Evolutionary conservation across 2,797 vertebrate species (phyloP).

Genomic region (Echiichthys vipera): DNA sequence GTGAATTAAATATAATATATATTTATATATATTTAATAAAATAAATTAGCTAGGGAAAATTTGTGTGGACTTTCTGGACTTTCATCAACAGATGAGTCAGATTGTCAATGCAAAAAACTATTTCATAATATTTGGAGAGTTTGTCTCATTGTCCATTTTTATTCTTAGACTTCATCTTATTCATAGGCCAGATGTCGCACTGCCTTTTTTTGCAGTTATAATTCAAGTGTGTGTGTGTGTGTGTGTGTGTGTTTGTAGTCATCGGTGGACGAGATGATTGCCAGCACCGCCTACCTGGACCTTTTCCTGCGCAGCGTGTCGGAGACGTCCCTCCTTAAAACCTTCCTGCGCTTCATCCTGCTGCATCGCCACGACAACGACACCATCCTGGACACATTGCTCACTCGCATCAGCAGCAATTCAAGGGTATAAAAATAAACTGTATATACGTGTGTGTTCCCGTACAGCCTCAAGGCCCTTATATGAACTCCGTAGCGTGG

Average conservation of each 20-base stretch:
- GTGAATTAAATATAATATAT: too few species aligned
- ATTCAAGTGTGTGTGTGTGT: background rate
- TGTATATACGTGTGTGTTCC: too few species aligned
- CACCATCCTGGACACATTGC: slow-evolving; percentile 95
- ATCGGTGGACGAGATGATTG: slow-evolving; percentile 96
- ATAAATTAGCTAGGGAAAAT: background rate
- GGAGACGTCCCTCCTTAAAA: slow-evolving; percentile 92
- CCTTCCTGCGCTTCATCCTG: slow-evolving; percentile 95
- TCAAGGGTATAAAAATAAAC: too few species aligned
- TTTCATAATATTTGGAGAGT: background rate
- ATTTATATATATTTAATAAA: too few species aligned
- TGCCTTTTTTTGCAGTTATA: background rate
- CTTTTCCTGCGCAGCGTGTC: slow-evolving; percentile 95
- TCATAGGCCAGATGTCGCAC: background rate
- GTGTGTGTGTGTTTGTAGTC: slow-evolving; percentile 80
- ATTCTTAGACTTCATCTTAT: background rate
- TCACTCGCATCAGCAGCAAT: slow-evolving; percentile 95
- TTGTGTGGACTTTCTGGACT: background rate
- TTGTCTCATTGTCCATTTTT: background rate
- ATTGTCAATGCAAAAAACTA: background rate
- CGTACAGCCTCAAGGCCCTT: slow-evolving; percentile 9
- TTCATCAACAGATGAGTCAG: slow-evolving; percentile 29
- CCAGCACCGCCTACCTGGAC: slow-evolving; percentile 97
- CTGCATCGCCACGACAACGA: slow-evolving; percentile 93
- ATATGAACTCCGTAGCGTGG: slow-evolving; percentile 42